These are phyloP conservation scores for Spheniscus humboldti DNA, from an alignment of 2,797 vertebrate species.

Conservation along the genomic window DNA sequence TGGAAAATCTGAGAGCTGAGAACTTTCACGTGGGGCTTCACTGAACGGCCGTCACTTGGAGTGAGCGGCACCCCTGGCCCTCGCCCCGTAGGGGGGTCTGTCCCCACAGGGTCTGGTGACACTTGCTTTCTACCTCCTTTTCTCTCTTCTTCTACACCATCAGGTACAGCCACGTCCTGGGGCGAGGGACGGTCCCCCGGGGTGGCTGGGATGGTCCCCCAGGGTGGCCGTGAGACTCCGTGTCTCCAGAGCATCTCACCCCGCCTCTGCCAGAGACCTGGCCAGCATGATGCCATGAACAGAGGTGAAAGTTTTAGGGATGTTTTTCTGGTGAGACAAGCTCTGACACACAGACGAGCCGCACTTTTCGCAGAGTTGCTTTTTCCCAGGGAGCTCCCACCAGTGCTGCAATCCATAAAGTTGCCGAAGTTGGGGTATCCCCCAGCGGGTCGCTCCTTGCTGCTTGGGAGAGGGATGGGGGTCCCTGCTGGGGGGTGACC, in stretches of 20 bases:
- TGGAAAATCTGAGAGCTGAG: neutral
- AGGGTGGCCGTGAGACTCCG: accelerated
- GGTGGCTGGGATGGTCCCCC: neutral
- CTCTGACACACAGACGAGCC: neutral
- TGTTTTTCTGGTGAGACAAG: neutral
- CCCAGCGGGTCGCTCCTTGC: neutral
- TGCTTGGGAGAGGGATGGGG: neutral
- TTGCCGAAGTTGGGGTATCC: neutral
- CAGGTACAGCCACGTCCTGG: neutral
- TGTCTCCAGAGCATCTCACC: neutral
- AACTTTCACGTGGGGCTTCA: neutral
- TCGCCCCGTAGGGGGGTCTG: neutral
- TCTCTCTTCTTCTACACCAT: neutral
- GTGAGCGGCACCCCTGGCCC: neutral
- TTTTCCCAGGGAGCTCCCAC: neutral
- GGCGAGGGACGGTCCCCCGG: accelerated
- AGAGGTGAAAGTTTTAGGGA: neutral
- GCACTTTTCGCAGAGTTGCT: neutral
- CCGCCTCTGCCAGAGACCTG: neutral
- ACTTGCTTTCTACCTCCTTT: neutral
- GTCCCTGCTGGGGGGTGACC: neutral
- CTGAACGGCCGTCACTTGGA: accelerated
- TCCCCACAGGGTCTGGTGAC: neutral
- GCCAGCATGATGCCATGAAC: accelerated
- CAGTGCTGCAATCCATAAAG: neutral